Evolutionary conservation across 2,797 vertebrate species (phyloP), one percentile per base, ranked within the genome.

Genomic region (Atherinosoma microstoma): DNA sequence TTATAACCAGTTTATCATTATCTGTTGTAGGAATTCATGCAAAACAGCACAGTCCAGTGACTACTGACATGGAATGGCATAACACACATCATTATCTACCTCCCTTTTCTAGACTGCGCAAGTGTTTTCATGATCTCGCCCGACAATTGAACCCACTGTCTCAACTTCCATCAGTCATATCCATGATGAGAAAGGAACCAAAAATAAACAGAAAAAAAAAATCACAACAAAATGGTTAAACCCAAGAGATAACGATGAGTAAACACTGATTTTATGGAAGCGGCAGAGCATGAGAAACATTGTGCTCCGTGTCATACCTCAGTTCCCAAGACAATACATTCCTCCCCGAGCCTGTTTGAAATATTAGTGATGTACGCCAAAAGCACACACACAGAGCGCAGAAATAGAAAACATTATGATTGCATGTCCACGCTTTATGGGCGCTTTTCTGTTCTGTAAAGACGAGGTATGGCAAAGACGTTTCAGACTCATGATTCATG

Each of bases 381-480:
- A 85, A 47, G 18, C 40, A 79, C 82, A 82, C 71, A 76, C 60
- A 78, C 60, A 27, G 22, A 66, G 67, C 42, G 78, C 60, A 70
- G 63, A 70, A 80, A 87, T 73, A 58, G 74, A 76, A 84, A 76
- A 76, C 67, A 82, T 88, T 86, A 83, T 36, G 69, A 87, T 89
- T 89, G 88, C 87, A 88, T 87, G 74, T 67, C 75, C 34, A 72
- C 58, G 73, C 74, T 67, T 80, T 76, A 72, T 73, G 75, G 68
- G 18, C 65, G 66, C 58, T 64, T 79, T 68, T 82, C 35, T 79
- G 64, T 87, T 80, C 78, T 77, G 82, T 64, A 89, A 89, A 84
- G 66, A 73, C 80, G 74, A 79, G 71, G 63, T 76, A 75, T 36
- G 64, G 78, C 66, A 80, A 58, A 78, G 67, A 81, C 62, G 70